Conservation (phyloP, 2,797 vertebrate species). For the Uromys caudimaculatus region DNA sequence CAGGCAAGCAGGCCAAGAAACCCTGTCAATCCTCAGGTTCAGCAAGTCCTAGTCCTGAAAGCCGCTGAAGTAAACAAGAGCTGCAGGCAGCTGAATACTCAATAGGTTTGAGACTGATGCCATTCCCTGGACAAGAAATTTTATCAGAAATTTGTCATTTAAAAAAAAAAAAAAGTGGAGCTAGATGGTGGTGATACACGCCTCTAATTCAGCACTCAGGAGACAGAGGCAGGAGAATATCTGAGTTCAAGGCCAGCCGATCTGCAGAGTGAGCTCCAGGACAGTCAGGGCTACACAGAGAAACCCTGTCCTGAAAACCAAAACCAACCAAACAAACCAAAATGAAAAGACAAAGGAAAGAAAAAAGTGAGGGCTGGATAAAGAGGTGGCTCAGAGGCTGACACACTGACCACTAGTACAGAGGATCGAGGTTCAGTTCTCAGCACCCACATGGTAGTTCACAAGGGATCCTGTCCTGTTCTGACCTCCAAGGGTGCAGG, state of each 20-base stretch:
- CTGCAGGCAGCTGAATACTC: neutral
- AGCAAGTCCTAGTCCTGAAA: conserved; percentile 70
- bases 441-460: neutral
- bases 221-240: too few species aligned
- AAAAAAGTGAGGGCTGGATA: neutral
- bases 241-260: neutral
- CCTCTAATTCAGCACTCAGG: neutral
- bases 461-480: neutral
- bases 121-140: conserved; percentile 10
- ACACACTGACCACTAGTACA: neutral
- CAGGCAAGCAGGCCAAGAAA: conserved; percentile 92
- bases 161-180: neutral
- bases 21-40: conserved; percentile 92
- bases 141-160: conserved; percentile 24
- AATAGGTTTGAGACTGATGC: neutral
- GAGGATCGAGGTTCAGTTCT: neutral
- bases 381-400: neutral
- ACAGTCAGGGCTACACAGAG: neutral
- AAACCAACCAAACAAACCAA: neutral
- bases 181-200: too few species aligned
- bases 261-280: neutral
- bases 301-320: neutral
- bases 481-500: neutral
- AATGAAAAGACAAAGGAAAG: too few species aligned
- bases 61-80: neutral